Evolutionary conservation across 2,888 invertebrate genomes (phyloP).

Genomic region (Lampropteryx suffumata): DNA sequence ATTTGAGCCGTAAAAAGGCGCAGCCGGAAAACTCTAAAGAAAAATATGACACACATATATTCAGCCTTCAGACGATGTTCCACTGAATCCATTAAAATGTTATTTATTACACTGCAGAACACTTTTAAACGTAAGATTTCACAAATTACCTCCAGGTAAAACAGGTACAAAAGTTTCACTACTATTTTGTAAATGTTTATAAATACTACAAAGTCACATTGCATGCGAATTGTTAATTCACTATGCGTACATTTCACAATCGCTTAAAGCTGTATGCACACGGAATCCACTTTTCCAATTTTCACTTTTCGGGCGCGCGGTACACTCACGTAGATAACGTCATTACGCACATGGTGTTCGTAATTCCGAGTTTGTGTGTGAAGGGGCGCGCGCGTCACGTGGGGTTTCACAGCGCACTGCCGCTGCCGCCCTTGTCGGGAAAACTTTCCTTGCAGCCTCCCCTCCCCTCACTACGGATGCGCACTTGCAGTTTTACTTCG

Average conservation of each 20-base stretch:
- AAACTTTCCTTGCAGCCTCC: conserved; percentile 73
- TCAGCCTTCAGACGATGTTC: conserved; percentile 65
- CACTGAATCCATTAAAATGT: conserved; percentile 56
- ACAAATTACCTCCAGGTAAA: neutral
- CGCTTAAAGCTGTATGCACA: conserved; percentile 26
- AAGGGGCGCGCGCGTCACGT: conserved; percentile 43
- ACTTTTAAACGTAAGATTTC: conserved; percentile 15
- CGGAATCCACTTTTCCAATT: conserved; percentile 33
- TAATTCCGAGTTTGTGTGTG: conserved; percentile 7
- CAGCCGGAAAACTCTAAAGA: conserved; percentile 64
- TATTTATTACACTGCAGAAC: conserved; percentile 45
- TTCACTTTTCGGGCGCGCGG: conserved; percentile 27
- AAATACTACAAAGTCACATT: conserved; percentile 19
- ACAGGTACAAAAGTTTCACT: conserved; percentile 3
- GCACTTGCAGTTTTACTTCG: conserved; percentile 66
- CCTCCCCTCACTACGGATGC: conserved; percentile 54
- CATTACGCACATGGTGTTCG: conserved; percentile 24
- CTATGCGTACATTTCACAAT: conserved; percentile 17
- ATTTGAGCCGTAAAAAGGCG: conserved; percentile 62
- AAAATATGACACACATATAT: conserved; percentile 72
- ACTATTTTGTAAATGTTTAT: conserved; percentile 6
- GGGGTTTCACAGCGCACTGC: conserved; percentile 70
- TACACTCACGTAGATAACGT: conserved; percentile 35
- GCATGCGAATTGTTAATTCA: conserved; percentile 17
- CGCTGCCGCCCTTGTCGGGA: conserved; percentile 68